Conservation (phyloP, 2,888 invertebrate species). For the Oligia strigilis region DNA sequence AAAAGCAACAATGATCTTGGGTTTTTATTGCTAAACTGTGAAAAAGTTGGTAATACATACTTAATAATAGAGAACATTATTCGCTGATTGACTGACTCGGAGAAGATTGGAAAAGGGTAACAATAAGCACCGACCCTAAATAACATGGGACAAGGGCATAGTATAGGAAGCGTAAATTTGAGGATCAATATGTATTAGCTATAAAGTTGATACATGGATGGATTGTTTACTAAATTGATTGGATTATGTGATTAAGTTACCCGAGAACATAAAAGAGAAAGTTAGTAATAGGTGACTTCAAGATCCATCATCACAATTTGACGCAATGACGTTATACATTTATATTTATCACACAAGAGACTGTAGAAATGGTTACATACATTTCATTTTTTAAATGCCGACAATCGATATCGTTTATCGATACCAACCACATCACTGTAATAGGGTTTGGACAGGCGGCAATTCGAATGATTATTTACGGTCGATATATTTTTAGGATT, state of each 20-base stretch:
- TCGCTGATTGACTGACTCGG: background rate
- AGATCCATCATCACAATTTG: background rate
- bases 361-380: background rate
- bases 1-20: background rate
- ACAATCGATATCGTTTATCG: slow-evolving; percentile 38
- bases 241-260: background rate
- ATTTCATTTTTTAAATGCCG: background rate
- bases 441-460: slow-evolving; percentile 84
- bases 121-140: background rate
- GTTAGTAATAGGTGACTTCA: background rate
- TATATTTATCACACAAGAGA: slow-evolving; percentile 1
- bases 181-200: background rate
- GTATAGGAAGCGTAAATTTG: background rate
- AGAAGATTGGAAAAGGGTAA: background rate
- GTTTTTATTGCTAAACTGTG: background rate
- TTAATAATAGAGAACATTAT: background rate
- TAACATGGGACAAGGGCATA: background rate
- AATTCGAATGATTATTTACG: slow-evolving; percentile 86
- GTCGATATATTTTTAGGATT: slow-evolving; percentile 88
- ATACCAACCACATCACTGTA: slow-evolving; percentile 70
- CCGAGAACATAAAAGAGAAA: background rate
- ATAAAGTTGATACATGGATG: background rate
- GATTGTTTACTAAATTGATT: background rate
- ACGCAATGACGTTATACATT: background rate
- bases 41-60: background rate